phyloP scores from a whole-genome alignment of 2,888 invertebrate genomes.

The Fissipunctia ypsillon region DNA sequence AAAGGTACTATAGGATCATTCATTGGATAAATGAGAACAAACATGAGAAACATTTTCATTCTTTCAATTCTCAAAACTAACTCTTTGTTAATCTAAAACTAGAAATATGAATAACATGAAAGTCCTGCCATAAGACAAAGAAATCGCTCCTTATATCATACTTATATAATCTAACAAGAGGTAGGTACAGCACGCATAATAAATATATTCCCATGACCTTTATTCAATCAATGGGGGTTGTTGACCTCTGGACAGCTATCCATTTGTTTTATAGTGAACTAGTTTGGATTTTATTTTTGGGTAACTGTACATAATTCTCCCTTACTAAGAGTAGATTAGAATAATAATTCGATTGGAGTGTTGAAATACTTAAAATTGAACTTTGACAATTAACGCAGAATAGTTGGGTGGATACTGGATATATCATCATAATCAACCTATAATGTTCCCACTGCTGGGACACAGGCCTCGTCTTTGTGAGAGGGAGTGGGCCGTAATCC shows the following conservation, averaged over 20 bases:
- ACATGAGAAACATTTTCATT: not conserved
- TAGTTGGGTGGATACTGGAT: no score
- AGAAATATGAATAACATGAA: slow-evolving; percentile 19
- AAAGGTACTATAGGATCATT: not conserved
- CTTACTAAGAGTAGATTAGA: not conserved
- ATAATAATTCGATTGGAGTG: not conserved
- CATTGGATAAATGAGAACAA: no score
- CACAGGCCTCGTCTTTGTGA: no score
- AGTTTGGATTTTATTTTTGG: slow-evolving; percentile 27
- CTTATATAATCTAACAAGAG: slow-evolving; percentile 20
- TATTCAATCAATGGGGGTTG: slow-evolving; percentile 55
- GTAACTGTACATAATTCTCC: not conserved
- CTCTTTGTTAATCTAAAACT: slow-evolving; percentile 22
- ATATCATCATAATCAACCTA: no score
- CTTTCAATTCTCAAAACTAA: not conserved
- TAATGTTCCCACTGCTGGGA: no score
- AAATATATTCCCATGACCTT: slow-evolving; percentile 61
- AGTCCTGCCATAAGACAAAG: slow-evolving; percentile 20
- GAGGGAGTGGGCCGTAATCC: no score
- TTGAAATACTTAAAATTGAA: slow-evolving; percentile 9
- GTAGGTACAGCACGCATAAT: slow-evolving; percentile 40
- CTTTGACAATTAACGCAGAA: slow-evolving; percentile 19
- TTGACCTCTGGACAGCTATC: slow-evolving; percentile 48
- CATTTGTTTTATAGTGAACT: slow-evolving; percentile 6
- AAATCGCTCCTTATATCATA: slow-evolving; percentile 19